phyloP scores from a whole-genome alignment of 2,888 invertebrate species.

The Metacarcinus magister region DNA sequence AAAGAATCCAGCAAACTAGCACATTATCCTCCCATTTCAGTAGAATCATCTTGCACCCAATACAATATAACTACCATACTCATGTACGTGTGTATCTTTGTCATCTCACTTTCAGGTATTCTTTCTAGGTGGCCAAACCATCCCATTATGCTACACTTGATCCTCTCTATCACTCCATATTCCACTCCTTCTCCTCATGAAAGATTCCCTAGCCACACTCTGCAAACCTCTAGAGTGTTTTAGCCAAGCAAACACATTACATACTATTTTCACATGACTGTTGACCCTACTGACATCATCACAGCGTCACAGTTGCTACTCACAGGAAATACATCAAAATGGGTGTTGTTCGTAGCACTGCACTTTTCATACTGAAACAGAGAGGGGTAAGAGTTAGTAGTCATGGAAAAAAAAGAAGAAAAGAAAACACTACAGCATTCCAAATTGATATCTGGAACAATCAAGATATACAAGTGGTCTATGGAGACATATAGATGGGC shows the following conservation, averaged over 20 bases:
- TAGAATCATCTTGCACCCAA: too few species aligned
- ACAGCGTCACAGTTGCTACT: conserved; percentile 82
- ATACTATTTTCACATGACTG: not conserved
- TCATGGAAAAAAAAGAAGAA: not conserved
- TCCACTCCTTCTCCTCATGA: too few species aligned
- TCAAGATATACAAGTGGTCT: not conserved
- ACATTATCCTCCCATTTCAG: too few species aligned
- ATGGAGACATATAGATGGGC: not conserved
- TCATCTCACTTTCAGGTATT: too few species aligned
- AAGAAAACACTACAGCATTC: too few species aligned
- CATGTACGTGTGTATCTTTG: too few species aligned
- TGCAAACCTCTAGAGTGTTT: too few species aligned
- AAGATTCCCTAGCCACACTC: too few species aligned
- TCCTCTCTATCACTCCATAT: too few species aligned
- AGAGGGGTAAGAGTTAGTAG: not conserved
- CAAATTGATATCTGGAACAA: not conserved
- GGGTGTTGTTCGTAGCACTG: conserved; percentile 84
- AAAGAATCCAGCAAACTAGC: too few species aligned
- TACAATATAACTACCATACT: too few species aligned
- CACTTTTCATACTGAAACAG: conserved; percentile 84
- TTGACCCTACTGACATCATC: not conserved
- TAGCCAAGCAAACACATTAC: not conserved
- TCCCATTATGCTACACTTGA: not conserved
- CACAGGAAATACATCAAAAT: conserved; percentile 85
- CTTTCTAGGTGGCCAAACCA: not conserved